These are phyloP conservation scores for Cryptus viduatorius DNA, from an alignment of 2,888 invertebrate genomes.

Conservation along the genomic window DNA sequence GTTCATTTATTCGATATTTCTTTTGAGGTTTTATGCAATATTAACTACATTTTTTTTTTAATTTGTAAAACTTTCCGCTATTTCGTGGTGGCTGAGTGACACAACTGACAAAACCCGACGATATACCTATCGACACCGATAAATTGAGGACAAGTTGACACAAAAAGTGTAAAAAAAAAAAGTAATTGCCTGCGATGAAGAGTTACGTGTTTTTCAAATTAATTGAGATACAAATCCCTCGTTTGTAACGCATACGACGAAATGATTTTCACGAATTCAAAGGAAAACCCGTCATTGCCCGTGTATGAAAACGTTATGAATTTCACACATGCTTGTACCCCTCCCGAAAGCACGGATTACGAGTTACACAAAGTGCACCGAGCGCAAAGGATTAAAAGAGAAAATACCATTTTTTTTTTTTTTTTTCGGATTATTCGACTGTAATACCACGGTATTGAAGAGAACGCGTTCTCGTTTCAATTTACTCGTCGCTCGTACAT, in stretches of 20 bases:
- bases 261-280: constrained; percentile 21
- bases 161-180: neutral
- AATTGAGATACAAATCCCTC: neutral
- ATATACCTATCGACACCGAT: neutral
- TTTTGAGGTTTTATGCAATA: neutral
- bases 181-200: neutral
- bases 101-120: neutral
- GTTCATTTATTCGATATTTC: neutral
- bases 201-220: neutral
- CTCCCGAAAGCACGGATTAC: constrained; percentile 21
- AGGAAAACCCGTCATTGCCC: constrained; percentile 14
- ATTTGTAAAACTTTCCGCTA: neutral
- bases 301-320: neutral
- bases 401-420: constrained; percentile 19
- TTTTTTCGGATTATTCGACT: constrained; percentile 6
- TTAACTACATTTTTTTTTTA: neutral
- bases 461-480: neutral
- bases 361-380: constrained; percentile 28
- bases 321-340: constrained; percentile 12
- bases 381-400: constrained; percentile 36
- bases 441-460: constrained; percentile 5
- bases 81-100: no score
- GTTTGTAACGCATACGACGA: neutral
- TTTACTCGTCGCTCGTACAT: neutral
- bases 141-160: neutral